phyloP scores from a whole-genome alignment of 2,888 invertebrate species.

The Protophormia terraenovae region DNA sequence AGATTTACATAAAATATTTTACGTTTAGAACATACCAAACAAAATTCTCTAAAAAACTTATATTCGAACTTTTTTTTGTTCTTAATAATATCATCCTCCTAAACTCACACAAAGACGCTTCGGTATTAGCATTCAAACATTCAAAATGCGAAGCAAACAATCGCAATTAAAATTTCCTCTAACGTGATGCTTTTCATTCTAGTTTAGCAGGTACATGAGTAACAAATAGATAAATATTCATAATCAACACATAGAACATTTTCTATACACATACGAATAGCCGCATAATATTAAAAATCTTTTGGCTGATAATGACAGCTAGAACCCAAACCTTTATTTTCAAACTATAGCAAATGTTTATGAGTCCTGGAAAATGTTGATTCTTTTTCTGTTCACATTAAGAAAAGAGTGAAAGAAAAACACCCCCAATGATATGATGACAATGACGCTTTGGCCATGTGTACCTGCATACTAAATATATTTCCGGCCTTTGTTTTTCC shows the following conservation, averaged over 20 bases:
- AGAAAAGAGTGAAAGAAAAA: background rate
- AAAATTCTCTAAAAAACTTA: background rate
- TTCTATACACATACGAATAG: background rate
- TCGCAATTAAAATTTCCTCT: background rate
- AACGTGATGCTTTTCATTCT: background rate
- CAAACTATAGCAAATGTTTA: background rate
- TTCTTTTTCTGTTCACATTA: background rate
- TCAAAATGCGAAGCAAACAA: background rate
- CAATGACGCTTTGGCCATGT: background rate
- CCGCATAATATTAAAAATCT: background rate
- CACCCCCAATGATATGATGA: background rate
- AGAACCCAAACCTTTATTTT: background rate
- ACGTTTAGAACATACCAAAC: too few relatives aligned
- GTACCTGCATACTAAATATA: background rate
- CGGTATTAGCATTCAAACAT: background rate
- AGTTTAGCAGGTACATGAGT: background rate
- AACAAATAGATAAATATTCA: slow-evolving; percentile 37
- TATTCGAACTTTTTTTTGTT: background rate
- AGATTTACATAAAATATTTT: too few relatives aligned
- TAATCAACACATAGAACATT: background rate
- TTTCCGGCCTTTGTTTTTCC: slow-evolving; percentile 1
- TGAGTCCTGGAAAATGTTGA: background rate
- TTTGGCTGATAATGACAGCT: background rate
- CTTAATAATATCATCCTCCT: background rate
- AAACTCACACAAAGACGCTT: background rate